These are phyloP conservation scores for Agriopis marginaria DNA, from an alignment of 2,888 invertebrate genomes.

Conservation along the genomic window DNA sequence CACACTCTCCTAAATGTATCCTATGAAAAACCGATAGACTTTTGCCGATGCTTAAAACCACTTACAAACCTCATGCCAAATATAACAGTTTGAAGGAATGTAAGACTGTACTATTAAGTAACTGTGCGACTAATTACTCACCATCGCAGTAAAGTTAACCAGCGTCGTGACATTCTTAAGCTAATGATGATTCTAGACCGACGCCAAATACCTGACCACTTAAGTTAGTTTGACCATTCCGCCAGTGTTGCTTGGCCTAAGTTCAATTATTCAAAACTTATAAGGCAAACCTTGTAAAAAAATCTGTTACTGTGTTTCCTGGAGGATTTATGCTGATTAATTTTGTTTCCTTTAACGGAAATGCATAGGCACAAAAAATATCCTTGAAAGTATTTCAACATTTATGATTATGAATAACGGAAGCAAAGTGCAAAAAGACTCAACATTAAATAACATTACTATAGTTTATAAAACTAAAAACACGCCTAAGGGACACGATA, in stretches of 20 bases:
- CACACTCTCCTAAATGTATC: no score
- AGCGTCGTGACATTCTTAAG: constrained; percentile 31
- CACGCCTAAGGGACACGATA: no score
- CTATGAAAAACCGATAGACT: no score
- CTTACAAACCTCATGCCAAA: background rate
- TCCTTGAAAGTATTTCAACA: constrained; percentile 12
- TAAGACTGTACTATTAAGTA: constrained; percentile 1
- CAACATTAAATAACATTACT: background rate
- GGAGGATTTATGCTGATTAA: constrained; percentile 9
- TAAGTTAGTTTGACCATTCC: background rate
- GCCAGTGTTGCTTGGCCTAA: constrained; percentile 4
- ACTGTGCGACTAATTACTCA: constrained; percentile 9
- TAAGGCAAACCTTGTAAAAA: constrained; percentile 19
- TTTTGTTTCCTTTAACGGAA: constrained; percentile 10
- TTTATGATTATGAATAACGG: constrained; percentile 11
- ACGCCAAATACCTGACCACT: background rate
- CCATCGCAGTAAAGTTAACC: background rate
- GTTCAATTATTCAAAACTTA: constrained; percentile 11
- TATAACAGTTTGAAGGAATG: background rate
- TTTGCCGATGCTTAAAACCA: no score
- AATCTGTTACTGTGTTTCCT: constrained; percentile 6
- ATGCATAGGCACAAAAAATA: background rate
- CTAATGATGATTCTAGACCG: constrained; percentile 16
- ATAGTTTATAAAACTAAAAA: no score
- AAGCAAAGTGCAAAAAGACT: constrained; percentile 2